These are phyloP conservation scores for Drosophila pseudoananassae DNA, from an alignment of 1,140 invertebrate genomes.

Conservation along the genomic window DNA sequence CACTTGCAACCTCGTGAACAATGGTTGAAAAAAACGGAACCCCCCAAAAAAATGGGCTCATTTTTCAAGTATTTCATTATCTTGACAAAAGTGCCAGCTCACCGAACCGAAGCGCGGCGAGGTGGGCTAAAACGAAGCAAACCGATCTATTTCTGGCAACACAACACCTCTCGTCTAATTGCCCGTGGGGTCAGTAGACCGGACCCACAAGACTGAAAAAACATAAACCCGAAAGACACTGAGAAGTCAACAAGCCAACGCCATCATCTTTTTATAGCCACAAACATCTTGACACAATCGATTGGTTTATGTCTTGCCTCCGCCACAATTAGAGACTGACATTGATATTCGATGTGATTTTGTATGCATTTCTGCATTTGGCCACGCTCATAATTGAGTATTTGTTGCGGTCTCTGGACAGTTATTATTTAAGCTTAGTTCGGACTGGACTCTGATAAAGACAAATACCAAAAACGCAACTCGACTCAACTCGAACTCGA, in stretches of 20 bases:
- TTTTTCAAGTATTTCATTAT: slow-evolving; percentile 46
- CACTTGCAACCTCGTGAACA: slow-evolving; percentile 32
- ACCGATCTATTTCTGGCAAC: slow-evolving; percentile 37
- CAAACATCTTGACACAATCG: slow-evolving; percentile 46
- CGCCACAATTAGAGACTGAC: slow-evolving; percentile 65
- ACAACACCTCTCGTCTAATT: slow-evolving; percentile 47
- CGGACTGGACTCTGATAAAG: slow-evolving; percentile 53
- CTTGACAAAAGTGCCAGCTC: slow-evolving; percentile 44
- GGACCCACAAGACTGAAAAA: neutral
- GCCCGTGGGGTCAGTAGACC: slow-evolving; percentile 38
- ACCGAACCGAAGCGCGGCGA: slow-evolving; percentile 10
- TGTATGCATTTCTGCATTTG: slow-evolving; percentile 62
- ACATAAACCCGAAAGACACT: slow-evolving; percentile 10
- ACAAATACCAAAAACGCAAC: slow-evolving; percentile 26
- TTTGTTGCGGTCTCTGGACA: slow-evolving; percentile 54
- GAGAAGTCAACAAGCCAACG: slow-evolving; percentile 48
- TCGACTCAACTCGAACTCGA: slow-evolving; percentile 22
- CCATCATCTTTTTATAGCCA: slow-evolving; percentile 61
- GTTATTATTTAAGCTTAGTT: slow-evolving; percentile 78
- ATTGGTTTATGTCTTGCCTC: slow-evolving; percentile 18
- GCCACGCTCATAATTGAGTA: slow-evolving; percentile 59
- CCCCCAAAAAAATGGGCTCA: slow-evolving; percentile 24
- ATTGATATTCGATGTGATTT: slow-evolving; percentile 77
- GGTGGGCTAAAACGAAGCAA: slow-evolving; percentile 5
- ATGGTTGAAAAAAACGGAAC: slow-evolving; percentile 28